Evolutionary conservation across 64 coral and sea anemone species (phyloP).

Genomic region (Montipora capricornis): DNA sequence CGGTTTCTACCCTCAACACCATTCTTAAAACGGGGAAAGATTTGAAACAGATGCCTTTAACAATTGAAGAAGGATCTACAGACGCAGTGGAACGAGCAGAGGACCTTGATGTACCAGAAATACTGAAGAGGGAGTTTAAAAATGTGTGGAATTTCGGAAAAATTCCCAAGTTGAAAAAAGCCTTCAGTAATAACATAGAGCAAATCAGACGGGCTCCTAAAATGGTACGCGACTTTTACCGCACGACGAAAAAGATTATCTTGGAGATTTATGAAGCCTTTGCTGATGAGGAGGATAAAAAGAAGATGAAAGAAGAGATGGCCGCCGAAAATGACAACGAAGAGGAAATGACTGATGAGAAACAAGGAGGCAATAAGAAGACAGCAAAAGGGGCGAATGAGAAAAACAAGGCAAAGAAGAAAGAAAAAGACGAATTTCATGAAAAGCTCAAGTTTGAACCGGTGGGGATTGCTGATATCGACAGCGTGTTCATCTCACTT

Average conservation of each 20-base stretch:
- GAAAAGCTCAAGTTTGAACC: conserved; percentile 74
- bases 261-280: conserved; percentile 73
- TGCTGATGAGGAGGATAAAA: conserved; percentile 75
- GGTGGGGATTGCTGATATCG: conserved; percentile 80
- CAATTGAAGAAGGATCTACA: conserved; percentile 53
- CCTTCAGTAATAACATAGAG: conserved; percentile 70
- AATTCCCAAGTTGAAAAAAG: conserved; percentile 56
- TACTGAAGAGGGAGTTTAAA: conserved; percentile 63
- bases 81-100: conserved; percentile 58
- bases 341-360: background rate
- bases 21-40: conserved; percentile 71
- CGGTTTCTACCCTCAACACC: conserved; percentile 61
- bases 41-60: conserved; percentile 78
- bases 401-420: conserved; percentile 24
- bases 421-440: conserved; percentile 70
- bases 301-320: conserved; percentile 62
- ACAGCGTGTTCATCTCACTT: conserved; percentile 75
- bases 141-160: conserved; percentile 73
- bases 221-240: conserved; percentile 82
- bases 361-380: background rate
- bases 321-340: conserved; percentile 1
- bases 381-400: background rate
- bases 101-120: conserved; percentile 31
- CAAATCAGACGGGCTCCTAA: conserved; percentile 72
- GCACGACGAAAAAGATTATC: conserved; percentile 61